phyloP scores from a whole-genome alignment of 2,888 invertebrate genomes.

The Drosophila aldrichi region DNA sequence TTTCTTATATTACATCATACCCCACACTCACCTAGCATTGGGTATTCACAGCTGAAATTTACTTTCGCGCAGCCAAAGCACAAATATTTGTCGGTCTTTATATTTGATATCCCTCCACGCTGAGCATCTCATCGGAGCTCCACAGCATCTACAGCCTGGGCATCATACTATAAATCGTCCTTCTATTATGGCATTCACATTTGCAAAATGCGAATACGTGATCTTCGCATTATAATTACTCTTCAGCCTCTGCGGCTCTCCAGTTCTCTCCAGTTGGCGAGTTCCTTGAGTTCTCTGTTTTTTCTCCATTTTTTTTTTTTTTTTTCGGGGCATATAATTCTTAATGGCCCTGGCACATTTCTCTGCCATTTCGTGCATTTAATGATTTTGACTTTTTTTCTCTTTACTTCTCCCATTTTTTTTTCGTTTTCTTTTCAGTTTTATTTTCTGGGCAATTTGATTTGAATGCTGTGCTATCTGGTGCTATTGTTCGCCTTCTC shows the following conservation, averaged over 20 bases:
- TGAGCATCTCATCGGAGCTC: neutral
- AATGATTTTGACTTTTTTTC: slow-evolving; percentile 68
- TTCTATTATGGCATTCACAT: slow-evolving; percentile 75
- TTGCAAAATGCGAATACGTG: slow-evolving; percentile 77
- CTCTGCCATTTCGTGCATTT: slow-evolving; percentile 80
- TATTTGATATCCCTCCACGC: slow-evolving; percentile 26
- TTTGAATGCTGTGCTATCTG: slow-evolving; percentile 67
- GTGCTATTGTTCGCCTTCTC: slow-evolving; percentile 22
- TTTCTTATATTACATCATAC: neutral
- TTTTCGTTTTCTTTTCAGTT: slow-evolving; percentile 22
- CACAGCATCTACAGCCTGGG: slow-evolving; percentile 19
- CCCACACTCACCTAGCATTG: neutral
- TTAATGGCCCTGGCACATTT: slow-evolving; percentile 80
- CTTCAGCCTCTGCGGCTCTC: slow-evolving; percentile 20
- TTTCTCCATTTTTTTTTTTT: neutral
- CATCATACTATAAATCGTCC: slow-evolving; percentile 68
- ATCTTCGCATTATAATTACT: slow-evolving; percentile 78
- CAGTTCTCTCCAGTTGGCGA: slow-evolving; percentile 7
- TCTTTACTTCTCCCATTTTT: slow-evolving; percentile 24
- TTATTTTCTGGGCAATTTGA: slow-evolving; percentile 73
- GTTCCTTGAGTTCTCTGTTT: slow-evolving; percentile 6
- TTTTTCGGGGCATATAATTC: slow-evolving; percentile 60
- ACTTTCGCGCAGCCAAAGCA: slow-evolving; percentile 40
- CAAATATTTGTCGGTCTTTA: slow-evolving; percentile 28
- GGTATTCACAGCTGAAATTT: slow-evolving; percentile 45